Evolutionary conservation across 1,140 invertebrate species (phyloP), one percentile per base, ranked within the genome.

Genomic region (Cardiocondyla obscurior): DNA sequence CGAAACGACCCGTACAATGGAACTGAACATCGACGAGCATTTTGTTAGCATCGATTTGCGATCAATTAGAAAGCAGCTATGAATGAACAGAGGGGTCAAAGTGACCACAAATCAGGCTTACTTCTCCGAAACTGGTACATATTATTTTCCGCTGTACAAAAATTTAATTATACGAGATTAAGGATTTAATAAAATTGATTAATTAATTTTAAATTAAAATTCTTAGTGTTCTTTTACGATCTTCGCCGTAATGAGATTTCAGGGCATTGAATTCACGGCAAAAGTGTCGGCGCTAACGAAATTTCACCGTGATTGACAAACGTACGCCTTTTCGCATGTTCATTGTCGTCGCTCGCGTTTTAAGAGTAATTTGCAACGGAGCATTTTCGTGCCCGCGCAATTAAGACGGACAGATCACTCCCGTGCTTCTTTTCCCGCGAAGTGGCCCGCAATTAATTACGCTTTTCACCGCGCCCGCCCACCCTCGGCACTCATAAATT

Each of bases 371-470:
- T 51, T 69, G 65, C 65, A 12, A 72, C 33, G 19, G 33, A 14
- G 2, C 30, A 70, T 72, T 72, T 72, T 55, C 49, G 69, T 19
- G 39, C 19, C 55, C 33, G 0, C 19, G 49, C 49, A 33, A 55
- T 72, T 39, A 55, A 72, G 49, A 2, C 69, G 8, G 7, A 49
- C 69, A 51, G 44, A 49, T 49, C 44, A 36, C 14, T 10, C 44
- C 49, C 14, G 7, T 10, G 69, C 25, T 36, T 58, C 19, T 16
- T 44, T 44, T 33, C 22, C 16, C 39, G 36, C 36, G 4, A 57
- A 28, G 36, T 58, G 19, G 22, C 14, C 53, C 19, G 36, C 70
- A 57, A 58, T 74, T 44, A 74, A 74, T 74, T 74, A 74, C 36
- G 14, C 69, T 55, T 72, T 72, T 53, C 36, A 39, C 33, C 53